Evolutionary conservation across 2,888 invertebrate species (phyloP).

Genomic region (Malacosoma neustria): DNA sequence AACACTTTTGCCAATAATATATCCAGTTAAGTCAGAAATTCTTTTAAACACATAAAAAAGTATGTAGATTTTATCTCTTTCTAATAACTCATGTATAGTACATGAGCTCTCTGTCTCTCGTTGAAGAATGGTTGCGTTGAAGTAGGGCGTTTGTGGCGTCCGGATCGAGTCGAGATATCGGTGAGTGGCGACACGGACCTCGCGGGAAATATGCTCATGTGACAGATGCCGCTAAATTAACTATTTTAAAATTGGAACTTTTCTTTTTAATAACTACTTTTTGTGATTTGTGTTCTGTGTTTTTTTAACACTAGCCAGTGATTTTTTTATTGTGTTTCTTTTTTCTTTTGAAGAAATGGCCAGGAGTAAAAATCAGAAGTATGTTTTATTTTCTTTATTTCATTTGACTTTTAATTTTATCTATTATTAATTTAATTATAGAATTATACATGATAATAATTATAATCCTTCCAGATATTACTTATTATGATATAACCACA

Average conservation of each 20-base stretch:
- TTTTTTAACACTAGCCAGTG: slow-evolving; percentile 26
- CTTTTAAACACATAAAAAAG: no score
- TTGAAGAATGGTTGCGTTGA: slow-evolving; percentile 53
- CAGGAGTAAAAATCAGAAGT: slow-evolving; percentile 52
- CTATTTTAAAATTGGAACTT: slow-evolving; percentile 30
- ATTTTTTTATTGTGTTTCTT: slow-evolving; percentile 26
- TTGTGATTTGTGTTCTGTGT: slow-evolving; percentile 37
- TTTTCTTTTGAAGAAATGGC: slow-evolving; percentile 39
- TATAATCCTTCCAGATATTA: no score
- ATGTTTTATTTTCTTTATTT: slow-evolving; percentile 29
- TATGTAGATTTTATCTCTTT: slow-evolving; percentile 26
- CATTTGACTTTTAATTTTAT: slow-evolving; percentile 8
- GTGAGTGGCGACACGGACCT: slow-evolving; percentile 64
- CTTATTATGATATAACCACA: no score
- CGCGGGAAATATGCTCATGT: slow-evolving; percentile 64
- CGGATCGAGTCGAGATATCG: slow-evolving; percentile 63
- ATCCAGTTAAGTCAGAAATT: no score
- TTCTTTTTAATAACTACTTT: slow-evolving; percentile 18
- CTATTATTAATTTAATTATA: no score
- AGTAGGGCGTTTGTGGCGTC: slow-evolving; percentile 64
- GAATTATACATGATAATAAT: no score
- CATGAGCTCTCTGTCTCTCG: slow-evolving; percentile 49
- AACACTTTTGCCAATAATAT: no score
- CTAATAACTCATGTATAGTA: slow-evolving; percentile 19
- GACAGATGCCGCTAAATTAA: slow-evolving; percentile 58